Evolutionary conservation across 1,140 invertebrate species (phyloP).

Genomic region (Aphelenchoides fujianensis): DNA sequence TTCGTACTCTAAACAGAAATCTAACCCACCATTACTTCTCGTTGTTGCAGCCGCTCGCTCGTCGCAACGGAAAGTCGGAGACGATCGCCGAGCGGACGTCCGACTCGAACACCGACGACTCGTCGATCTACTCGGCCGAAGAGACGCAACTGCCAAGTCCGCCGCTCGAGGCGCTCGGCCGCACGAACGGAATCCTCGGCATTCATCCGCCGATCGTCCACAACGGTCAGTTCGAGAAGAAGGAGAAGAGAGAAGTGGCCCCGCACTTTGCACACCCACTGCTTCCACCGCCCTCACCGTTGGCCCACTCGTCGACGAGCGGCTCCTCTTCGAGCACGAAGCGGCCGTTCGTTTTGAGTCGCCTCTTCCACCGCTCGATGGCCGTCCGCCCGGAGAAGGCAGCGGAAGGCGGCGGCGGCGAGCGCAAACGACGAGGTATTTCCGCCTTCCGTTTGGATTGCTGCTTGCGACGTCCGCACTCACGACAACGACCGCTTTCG

Average conservation of each 20-base stretch:
- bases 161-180: neutral
- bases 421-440: neutral
- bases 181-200: too few relatives aligned
- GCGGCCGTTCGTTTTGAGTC: neutral
- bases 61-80: slow-evolving; percentile 30
- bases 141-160: slow-evolving; percentile 23
- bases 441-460: neutral
- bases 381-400: too few relatives aligned
- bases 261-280: too few relatives aligned
- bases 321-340: neutral
- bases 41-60: neutral
- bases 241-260: too few relatives aligned
- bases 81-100: slow-evolving; percentile 24
- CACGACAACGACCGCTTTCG: neutral
- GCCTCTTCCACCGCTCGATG: too few relatives aligned
- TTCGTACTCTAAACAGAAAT: too few relatives aligned
- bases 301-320: neutral
- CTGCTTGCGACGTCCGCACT: neutral
- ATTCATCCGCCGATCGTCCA: too few relatives aligned
- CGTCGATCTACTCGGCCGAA: slow-evolving; percentile 47
- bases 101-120: slow-evolving; percentile 41
- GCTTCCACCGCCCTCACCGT: neutral
- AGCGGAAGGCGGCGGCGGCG: neutral
- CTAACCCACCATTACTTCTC: too few relatives aligned
- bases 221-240: too few relatives aligned